Evolutionary conservation across 2,113 vertebrate species (phyloP).

Genomic region (Phyllostomus hastatus): DNA sequence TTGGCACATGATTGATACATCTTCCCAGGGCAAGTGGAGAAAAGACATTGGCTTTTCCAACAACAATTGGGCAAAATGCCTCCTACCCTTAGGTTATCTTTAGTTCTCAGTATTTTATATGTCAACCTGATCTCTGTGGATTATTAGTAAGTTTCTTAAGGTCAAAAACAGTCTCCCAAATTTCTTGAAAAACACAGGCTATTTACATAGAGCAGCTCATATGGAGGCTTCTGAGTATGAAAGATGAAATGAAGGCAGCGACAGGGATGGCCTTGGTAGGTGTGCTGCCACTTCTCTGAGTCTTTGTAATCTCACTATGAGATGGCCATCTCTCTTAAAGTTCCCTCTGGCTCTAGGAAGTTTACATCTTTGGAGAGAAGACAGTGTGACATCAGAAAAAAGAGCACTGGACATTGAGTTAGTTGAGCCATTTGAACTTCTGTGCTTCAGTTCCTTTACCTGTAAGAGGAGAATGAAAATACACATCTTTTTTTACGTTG

Average conservation of each 20-base stretch:
- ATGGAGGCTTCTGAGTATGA: not conserved
- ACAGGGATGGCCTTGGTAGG: not conserved
- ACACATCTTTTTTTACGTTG: not conserved
- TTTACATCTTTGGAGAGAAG: not conserved
- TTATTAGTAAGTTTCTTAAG: not conserved
- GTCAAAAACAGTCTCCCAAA: not conserved
- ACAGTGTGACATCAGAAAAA: not conserved
- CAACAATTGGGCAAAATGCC: not conserved
- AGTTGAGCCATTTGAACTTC: not conserved
- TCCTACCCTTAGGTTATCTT: not conserved
- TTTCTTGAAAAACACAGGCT: not conserved
- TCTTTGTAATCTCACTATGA: not conserved
- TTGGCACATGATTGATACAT: not conserved
- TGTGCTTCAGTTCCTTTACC: not conserved
- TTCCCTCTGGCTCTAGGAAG: not conserved
- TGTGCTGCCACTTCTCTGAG: not conserved
- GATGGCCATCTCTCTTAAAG: not conserved
- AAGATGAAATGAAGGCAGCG: not conserved
- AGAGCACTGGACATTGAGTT: not conserved
- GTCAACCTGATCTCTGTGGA: not conserved
- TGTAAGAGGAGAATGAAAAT: not conserved
- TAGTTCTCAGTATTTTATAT: not conserved
- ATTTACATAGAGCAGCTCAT: not conserved
- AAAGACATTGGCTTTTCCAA: not conserved
- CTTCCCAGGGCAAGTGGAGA: not conserved